Percentiles rank a stretch among this genome's conserved stretches.
Evolutionary conservation across 2,888 invertebrate species (phyloP).

Genomic region (Acleris sparsana): DNA sequence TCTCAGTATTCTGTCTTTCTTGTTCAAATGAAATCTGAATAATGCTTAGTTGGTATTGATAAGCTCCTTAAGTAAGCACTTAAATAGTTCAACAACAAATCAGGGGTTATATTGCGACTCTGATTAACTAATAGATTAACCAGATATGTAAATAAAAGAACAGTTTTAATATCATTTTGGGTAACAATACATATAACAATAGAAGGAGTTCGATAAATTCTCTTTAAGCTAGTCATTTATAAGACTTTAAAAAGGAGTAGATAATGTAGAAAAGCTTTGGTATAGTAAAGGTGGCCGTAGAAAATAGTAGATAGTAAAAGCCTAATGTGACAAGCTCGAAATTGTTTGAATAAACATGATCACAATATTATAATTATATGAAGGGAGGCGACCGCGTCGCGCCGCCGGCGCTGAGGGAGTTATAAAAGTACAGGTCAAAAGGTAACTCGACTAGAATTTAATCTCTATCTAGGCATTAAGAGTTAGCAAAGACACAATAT

Average conservation of each 20-base stretch:
- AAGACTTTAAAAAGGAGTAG: conserved; percentile 32
- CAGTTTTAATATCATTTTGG: conserved; percentile 11
- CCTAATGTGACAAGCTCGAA: conserved; percentile 79
- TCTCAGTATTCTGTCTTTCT: conserved; percentile 48
- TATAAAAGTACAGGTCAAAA: conserved; percentile 39
- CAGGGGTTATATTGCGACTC: neutral
- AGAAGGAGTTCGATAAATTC: conserved; percentile 9
- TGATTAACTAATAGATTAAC: neutral
- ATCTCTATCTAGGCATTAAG: conserved; percentile 63
- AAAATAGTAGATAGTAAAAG: conserved; percentile 69
- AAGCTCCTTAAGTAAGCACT: conserved; percentile 66
- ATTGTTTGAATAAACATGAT: conserved; percentile 57
- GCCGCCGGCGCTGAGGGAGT: conserved; percentile 31
- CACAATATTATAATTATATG: conserved; percentile 46
- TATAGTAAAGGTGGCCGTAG: conserved; percentile 69
- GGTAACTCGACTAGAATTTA: conserved; percentile 53
- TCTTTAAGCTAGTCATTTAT: conserved; percentile 23
- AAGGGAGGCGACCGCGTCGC: conserved; percentile 31
- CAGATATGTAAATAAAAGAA: conserved; percentile 18
- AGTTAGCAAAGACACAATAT: conserved; percentile 60
- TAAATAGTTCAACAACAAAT: conserved; percentile 40
- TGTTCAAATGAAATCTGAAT: conserved; percentile 57
- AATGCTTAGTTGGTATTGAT: conserved; percentile 69
- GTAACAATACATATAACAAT: conserved; percentile 21
- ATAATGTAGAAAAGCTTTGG: conserved; percentile 62